These are phyloP conservation scores for Lasius platythorax DNA, from an alignment of 2,888 invertebrate species.

Conservation along the genomic window DNA sequence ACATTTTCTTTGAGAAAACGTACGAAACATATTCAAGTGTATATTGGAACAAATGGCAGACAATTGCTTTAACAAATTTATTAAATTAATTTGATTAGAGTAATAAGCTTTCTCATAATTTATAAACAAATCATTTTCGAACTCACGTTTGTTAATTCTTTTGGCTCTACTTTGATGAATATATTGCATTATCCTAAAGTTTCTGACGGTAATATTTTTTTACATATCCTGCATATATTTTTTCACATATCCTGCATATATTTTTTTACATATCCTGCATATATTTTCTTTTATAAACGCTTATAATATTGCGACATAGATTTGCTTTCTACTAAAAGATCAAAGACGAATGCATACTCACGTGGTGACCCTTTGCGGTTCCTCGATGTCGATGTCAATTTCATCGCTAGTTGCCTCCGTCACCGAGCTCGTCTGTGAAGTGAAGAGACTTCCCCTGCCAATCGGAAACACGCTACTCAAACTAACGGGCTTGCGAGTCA, in stretches of 20 bases:
- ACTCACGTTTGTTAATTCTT: background rate
- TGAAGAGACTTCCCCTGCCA: slow-evolving; percentile 84
- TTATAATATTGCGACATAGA: background rate
- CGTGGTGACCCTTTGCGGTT: slow-evolving; percentile 90
- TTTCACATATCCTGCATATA: background rate
- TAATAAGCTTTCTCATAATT: background rate
- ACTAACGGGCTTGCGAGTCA: slow-evolving; percentile 75
- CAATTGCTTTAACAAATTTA: background rate
- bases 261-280: background rate
- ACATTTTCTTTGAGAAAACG: background rate
- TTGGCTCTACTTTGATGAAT: background rate
- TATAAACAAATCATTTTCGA: background rate
- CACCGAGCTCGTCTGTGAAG: slow-evolving; percentile 89
- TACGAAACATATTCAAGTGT: background rate
- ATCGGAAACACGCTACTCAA: slow-evolving; percentile 82
- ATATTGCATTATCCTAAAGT: background rate
- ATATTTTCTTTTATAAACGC: background rate
- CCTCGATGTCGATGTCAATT: slow-evolving; percentile 88
- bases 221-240: too few species aligned
- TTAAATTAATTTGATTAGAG: background rate
- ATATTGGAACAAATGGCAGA: background rate
- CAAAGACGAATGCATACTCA: slow-evolving; percentile 84
- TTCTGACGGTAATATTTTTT: background rate
- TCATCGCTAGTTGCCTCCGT: slow-evolving; percentile 91
- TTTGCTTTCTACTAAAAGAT: background rate